A percentile compares a stretch with the other conserved stretches of the same genome.
These are phyloP conservation scores for Lucilia cuprina DNA, from an alignment of 1,140 invertebrate genomes.

Conservation along the genomic window DNA sequence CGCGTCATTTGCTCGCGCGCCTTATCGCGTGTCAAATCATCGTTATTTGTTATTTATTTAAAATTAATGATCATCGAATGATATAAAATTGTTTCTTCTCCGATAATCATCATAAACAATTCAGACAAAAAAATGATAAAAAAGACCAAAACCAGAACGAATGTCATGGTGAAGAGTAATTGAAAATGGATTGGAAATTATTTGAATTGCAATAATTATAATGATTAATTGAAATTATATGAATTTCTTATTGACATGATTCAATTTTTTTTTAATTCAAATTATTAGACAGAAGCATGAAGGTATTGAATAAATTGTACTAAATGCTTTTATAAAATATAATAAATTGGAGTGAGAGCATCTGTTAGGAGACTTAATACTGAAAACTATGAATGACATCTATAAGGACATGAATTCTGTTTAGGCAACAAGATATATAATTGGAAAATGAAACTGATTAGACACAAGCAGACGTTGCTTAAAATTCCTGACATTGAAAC, in stretches of 20 bases:
- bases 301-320: no score
- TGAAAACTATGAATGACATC: no score
- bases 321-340: no score
- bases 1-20: neutral
- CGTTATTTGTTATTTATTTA: neutral
- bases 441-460: no score
- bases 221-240: constrained; percentile 1
- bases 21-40: constrained; percentile 17
- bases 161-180: neutral
- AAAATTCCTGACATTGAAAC: no score
- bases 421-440: no score
- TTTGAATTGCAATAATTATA: neutral
- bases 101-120: constrained; percentile 1
- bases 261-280: no score
- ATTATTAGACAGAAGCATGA: no score
- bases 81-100: neutral
- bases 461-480: no score
- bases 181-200: neutral
- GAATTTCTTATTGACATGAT: neutral
- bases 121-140: neutral
- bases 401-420: no score
- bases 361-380: no score
- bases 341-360: no score
- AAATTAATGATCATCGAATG: constrained; percentile 3
- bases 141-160: neutral